phyloP scores from a whole-genome alignment of 2,797 vertebrate species.

The Trachops cirrhosus region DNA sequence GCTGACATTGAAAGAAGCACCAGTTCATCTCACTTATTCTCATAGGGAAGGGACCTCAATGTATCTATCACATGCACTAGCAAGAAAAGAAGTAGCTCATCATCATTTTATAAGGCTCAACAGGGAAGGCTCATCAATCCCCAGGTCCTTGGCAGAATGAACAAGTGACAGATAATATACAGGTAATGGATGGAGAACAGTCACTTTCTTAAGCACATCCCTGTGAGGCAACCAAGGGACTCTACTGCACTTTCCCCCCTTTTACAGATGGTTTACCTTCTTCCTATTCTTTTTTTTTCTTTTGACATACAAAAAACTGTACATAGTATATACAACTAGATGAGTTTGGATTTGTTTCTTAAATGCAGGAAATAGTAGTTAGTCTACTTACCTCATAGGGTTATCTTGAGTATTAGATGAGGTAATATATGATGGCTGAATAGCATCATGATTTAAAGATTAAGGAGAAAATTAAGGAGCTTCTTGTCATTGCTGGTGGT shows the following conservation, averaged over 20 bases:
- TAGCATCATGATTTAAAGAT: conserved; percentile 5
- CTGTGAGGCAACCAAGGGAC: not conserved
- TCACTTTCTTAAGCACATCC: not conserved
- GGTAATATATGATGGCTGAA: not conserved
- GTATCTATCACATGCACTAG: not conserved
- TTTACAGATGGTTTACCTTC: conserved; percentile 33
- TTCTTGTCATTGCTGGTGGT: not conserved
- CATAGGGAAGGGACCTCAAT: not conserved
- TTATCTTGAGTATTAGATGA: conserved; percentile 12
- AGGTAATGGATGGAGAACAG: not conserved
- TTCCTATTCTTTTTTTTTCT: not conserved
- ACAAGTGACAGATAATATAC: not conserved
- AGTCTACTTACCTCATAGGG: not conserved
- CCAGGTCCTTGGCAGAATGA: not conserved
- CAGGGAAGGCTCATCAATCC: not conserved
- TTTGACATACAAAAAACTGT: not conserved
- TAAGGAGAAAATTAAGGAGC: not conserved
- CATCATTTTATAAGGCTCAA: not conserved
- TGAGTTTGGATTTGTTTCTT: conserved; percentile 4
- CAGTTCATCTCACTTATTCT: not conserved
- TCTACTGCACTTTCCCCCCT: not conserved
- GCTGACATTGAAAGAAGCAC: not conserved
- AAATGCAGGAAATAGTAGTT: conserved; percentile 19
- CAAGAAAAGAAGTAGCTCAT: not conserved
- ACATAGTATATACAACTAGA: not conserved